Evolutionary conservation across 2,888 invertebrate genomes (phyloP).

Genomic region (Pantelozetes paolii): DNA sequence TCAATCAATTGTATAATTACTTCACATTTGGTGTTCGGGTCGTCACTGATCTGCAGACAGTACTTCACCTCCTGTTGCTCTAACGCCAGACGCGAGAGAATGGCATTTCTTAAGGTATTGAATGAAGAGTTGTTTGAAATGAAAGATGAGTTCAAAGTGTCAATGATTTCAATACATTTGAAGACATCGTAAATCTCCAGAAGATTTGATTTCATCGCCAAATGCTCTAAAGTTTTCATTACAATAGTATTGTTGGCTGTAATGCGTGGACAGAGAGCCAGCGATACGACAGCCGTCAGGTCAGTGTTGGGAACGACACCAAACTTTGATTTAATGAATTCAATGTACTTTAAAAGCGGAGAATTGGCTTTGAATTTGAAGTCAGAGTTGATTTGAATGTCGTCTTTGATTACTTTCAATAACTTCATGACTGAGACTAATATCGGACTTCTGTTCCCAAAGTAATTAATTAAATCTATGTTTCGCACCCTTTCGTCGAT

Average conservation of each 20-base stretch:
- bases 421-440: slow-evolving; percentile 41
- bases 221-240: slow-evolving; percentile 41
- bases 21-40: slow-evolving; percentile 39
- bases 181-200: slow-evolving; percentile 39
- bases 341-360: slow-evolving; percentile 38
- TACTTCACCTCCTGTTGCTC: slow-evolving; percentile 42
- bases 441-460: slow-evolving; percentile 38
- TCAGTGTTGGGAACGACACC: slow-evolving; percentile 18
- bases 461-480: slow-evolving; percentile 41
- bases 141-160: slow-evolving; percentile 10
- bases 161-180: slow-evolving; percentile 31
- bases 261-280: slow-evolving; percentile 42
- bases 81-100: slow-evolving; percentile 37
- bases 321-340: slow-evolving; percentile 36
- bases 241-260: slow-evolving; percentile 30
- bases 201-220: slow-evolving; percentile 28
- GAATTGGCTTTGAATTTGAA: slow-evolving; percentile 30
- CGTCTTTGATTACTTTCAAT: slow-evolving; percentile 37
- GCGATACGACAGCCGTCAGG: slow-evolving; percentile 10
- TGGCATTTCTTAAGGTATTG: slow-evolving; percentile 40
- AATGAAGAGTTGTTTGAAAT: slow-evolving; percentile 33
- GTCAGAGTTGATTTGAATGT: background rate
- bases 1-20: slow-evolving; percentile 36
- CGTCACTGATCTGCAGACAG: slow-evolving; percentile 39
- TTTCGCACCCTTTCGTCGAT: slow-evolving; percentile 27